Evolutionary conservation across 1,140 invertebrate genomes (phyloP).

Genomic region (Drosophila athabasca): DNA sequence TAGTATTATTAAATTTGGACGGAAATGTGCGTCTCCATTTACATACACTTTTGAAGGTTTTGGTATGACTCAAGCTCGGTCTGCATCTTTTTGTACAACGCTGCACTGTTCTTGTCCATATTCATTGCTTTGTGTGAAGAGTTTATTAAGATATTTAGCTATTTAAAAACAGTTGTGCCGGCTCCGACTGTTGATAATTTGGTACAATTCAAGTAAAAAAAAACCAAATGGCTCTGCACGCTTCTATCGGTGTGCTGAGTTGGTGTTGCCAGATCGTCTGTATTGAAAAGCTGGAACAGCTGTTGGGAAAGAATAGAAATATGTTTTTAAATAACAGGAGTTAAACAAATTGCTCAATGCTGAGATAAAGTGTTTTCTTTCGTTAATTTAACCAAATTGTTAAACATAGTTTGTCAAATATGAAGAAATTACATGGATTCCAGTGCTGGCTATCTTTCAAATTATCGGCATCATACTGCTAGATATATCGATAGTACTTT

Average conservation of each 20-base stretch:
- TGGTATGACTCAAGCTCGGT: slow-evolving; percentile 88
- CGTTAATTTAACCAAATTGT: no score
- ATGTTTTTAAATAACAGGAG: no score
- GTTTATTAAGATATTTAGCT: slow-evolving; percentile 7
- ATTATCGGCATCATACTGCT: no score
- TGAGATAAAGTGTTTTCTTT: no score
- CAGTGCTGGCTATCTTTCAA: no score
- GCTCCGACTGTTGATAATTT: slow-evolving; percentile 37
- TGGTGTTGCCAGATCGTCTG: not conserved
- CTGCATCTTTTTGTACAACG: slow-evolving; percentile 89
- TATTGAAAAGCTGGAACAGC: no score
- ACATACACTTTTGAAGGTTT: slow-evolving; percentile 88
- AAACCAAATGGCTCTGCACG: slow-evolving; percentile 1
- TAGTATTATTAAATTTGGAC: not conserved
- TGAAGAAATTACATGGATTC: no score
- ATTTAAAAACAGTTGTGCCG: slow-evolving; percentile 47
- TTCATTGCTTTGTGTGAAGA: slow-evolving; percentile 36
- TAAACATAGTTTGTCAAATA: no score
- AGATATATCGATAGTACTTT: no score
- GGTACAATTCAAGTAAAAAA: slow-evolving; percentile 1
- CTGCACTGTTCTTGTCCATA: slow-evolving; percentile 87
- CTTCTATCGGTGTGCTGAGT: not conserved
- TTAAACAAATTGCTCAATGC: no score
- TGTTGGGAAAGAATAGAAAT: no score
- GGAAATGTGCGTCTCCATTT: slow-evolving; percentile 13